Percentiles rank a stretch among this genome's conserved stretches.
Evolutionary conservation across 2,113 vertebrate genomes (phyloP).

Genomic region (Lycocorax pyrrhopterus): DNA sequence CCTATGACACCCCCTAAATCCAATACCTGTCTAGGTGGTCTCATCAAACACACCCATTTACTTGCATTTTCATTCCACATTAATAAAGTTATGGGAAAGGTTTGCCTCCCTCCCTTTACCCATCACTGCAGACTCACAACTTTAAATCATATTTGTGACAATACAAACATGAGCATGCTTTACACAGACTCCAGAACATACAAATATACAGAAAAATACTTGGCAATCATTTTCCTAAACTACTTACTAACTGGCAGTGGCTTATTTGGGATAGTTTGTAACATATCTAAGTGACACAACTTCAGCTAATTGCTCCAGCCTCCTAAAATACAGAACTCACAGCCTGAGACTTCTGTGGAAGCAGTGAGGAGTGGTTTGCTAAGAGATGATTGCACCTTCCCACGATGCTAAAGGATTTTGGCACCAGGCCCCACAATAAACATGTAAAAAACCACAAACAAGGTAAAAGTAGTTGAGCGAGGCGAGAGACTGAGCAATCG

Average conservation of each 20-base stretch:
- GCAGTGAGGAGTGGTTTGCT: neutral
- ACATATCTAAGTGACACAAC: neutral
- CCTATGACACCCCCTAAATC: neutral
- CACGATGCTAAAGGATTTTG: neutral
- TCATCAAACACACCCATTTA: neutral
- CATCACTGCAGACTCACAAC: neutral
- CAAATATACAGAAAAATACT: neutral
- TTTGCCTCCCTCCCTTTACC: neutral
- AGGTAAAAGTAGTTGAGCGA: neutral
- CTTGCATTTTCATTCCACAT: neutral
- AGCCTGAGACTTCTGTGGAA: neutral
- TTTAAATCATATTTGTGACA: neutral
- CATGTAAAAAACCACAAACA: neutral
- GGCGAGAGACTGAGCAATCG: neutral
- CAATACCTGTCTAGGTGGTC: neutral
- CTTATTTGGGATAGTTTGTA: neutral
- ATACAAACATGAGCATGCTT: rapidly evolving
- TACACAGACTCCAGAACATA: neutral
- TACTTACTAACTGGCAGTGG: neutral
- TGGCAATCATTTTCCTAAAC: neutral
- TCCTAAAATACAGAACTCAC: neutral
- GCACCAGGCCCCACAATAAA: neutral
- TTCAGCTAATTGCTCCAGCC: neutral
- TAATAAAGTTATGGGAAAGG: neutral
- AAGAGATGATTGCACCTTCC: neutral